phyloP scores from a whole-genome alignment of 2,797 vertebrate species.

The Sebastes aleutianus region DNA sequence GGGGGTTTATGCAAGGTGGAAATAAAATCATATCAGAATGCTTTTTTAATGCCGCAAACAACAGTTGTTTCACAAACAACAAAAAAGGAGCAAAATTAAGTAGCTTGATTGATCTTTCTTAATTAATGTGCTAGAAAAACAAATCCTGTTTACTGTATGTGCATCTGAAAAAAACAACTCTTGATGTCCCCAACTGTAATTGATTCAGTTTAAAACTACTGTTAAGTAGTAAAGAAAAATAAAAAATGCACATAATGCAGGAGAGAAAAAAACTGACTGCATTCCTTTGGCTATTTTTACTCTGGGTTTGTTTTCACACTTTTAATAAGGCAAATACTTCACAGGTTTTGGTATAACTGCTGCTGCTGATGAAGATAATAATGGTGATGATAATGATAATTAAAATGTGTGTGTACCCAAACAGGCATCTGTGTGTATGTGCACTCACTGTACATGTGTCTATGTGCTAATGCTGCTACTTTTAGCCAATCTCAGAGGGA shows the following conservation, averaged over 20 bases:
- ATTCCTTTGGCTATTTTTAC: not conserved
- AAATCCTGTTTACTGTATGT: not conserved
- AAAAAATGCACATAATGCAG: not conserved
- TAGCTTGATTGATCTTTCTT: conserved; percentile 12
- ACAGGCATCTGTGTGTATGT: not conserved
- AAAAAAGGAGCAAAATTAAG: not conserved
- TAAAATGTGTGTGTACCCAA: not conserved
- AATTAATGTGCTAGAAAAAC: conserved; percentile 16
- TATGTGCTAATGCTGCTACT: not conserved
- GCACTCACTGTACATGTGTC: not conserved
- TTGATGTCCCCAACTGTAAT: conserved; percentile 15
- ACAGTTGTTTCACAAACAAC: not conserved
- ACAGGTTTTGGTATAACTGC: not conserved
- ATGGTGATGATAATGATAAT: not conserved
- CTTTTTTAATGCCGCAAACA: not conserved
- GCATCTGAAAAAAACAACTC: conserved; percentile 18
- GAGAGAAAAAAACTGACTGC: not conserved
- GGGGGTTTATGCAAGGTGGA: not conserved
- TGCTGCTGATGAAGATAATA: not conserved
- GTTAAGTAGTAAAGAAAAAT: not conserved
- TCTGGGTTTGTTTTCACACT: not conserved
- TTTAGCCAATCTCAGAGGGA: conserved; percentile 11
- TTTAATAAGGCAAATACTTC: not conserved
- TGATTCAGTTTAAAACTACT: conserved; percentile 14
- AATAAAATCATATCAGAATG: not conserved